A percentile compares a stretch with the other conserved stretches of the same genome.
Evolutionary conservation across 1,140 invertebrate genomes (phyloP).

Genomic region (Theocolax elegans): DNA sequence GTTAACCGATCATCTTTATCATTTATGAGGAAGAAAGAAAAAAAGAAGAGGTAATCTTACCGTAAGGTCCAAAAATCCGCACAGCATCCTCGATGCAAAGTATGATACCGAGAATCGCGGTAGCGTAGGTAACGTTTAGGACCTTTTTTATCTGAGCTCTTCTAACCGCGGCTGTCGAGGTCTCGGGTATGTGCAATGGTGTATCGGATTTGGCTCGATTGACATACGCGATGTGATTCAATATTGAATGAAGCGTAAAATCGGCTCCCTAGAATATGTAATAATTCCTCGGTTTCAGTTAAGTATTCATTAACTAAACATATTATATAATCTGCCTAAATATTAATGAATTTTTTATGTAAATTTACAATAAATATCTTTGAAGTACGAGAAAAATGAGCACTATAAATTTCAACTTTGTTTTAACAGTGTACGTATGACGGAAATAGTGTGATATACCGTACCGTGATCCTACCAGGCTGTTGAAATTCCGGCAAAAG

Average conservation of each 20-base stretch:
- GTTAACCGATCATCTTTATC: too few species aligned
- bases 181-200: conserved; percentile 59
- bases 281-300: too few species aligned
- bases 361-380: too few species aligned
- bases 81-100: conserved; percentile 68
- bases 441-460: too few species aligned
- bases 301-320: too few species aligned
- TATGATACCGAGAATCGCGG: conserved; percentile 68
- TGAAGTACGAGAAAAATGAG: too few species aligned
- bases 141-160: conserved; percentile 66
- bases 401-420: too few species aligned
- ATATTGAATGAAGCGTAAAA: conserved; percentile 69
- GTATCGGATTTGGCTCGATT: conserved; percentile 67
- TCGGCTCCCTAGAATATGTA: conserved; percentile 41
- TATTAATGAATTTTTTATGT: background rate
- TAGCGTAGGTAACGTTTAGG: conserved; percentile 67
- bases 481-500: conserved; percentile 52
- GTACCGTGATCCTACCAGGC: conserved; percentile 8
- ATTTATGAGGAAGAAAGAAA: too few species aligned
- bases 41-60: conserved; percentile 46
- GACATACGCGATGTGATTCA: conserved; percentile 73
- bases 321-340: too few species aligned
- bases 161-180: conserved; percentile 59
- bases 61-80: conserved; percentile 69
- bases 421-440: too few species aligned